A percentile compares a stretch with the other conserved stretches of the same genome.
These are phyloP conservation scores for Oncorhynchus keta DNA, from an alignment of 2,113 vertebrate genomes.

Conservation along the genomic window DNA sequence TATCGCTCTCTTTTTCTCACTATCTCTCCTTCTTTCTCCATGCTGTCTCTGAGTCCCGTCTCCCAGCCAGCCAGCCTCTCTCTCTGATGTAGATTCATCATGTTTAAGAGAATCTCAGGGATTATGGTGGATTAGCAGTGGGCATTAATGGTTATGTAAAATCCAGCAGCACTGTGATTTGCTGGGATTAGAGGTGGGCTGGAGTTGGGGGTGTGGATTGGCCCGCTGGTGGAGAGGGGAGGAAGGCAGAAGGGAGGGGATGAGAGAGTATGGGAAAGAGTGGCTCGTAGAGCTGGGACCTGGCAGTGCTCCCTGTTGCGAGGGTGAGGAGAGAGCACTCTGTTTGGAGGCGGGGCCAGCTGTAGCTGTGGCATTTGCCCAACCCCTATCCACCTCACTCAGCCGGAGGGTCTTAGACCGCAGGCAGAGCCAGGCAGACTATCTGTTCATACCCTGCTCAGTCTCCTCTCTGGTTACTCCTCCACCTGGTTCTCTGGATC, in stretches of 20 bases:
- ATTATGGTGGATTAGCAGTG: constrained; percentile 73
- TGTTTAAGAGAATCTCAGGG: constrained; percentile 53
- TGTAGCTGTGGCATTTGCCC: background rate
- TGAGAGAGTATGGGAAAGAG: constrained; percentile 26
- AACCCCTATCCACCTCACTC: background rate
- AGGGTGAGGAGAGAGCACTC: background rate
- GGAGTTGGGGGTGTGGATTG: constrained; percentile 30
- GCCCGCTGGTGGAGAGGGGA: constrained; percentile 15
- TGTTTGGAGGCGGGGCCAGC: background rate
- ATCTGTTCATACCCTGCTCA: too few relatives aligned
- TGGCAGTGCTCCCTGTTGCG: constrained; percentile 11
- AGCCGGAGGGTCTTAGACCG: background rate
- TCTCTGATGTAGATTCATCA: constrained; percentile 30
- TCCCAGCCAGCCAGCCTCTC: background rate
- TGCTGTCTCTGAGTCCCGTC: background rate
- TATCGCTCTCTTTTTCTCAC: background rate
- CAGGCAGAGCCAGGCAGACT: too few relatives aligned
- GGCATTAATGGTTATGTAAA: constrained; percentile 78
- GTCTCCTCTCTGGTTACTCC: background rate
- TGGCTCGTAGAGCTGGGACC: background rate
- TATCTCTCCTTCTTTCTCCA: too few relatives aligned
- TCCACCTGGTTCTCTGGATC: background rate
- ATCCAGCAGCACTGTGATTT: constrained; percentile 70
- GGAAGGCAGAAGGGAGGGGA: constrained; percentile 29
- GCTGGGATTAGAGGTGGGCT: constrained; percentile 72